phyloP scores from a whole-genome alignment of 2,888 invertebrate species.

The Seira ritae region DNA sequence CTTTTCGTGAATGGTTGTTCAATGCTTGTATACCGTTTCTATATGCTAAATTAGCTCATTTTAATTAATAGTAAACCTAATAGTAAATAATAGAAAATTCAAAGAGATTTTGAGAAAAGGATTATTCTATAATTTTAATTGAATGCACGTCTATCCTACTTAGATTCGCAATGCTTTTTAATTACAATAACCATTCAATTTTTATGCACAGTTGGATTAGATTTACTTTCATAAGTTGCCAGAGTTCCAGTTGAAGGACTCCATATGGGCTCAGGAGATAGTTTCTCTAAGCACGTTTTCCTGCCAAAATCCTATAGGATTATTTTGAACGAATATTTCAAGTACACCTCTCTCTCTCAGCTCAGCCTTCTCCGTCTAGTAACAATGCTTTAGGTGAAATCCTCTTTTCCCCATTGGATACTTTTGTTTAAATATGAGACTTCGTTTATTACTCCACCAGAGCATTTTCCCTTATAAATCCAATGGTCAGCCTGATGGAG shows the following conservation, averaged over 20 bases:
- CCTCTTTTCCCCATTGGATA: conserved; percentile 47
- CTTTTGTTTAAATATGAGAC: conserved; percentile 57
- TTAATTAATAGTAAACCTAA: too few relatives aligned
- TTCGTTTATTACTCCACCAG: conserved; percentile 30
- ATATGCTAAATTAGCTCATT: too few relatives aligned
- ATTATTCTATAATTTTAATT: too few relatives aligned
- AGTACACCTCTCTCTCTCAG: conserved; percentile 29
- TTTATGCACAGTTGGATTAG: neutral
- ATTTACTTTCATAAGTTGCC: too few relatives aligned
- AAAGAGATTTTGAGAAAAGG: too few relatives aligned
- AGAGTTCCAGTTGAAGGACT: too few relatives aligned
- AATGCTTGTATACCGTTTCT: too few relatives aligned
- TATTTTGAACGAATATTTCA: conserved; percentile 58
- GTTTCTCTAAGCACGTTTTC: conserved; percentile 55
- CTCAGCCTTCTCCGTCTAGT: neutral
- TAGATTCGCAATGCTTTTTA: neutral
- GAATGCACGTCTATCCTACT: too few relatives aligned
- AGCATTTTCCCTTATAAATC: neutral
- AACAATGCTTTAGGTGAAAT: conserved; percentile 50
- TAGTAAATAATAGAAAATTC: too few relatives aligned
- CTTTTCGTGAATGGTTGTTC: too few relatives aligned
- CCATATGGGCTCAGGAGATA: too few relatives aligned
- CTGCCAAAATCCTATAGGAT: conserved; percentile 50
- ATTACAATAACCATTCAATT: neutral
- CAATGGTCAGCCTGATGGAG: conserved; percentile 10